Percentiles rank a stretch among this genome's conserved stretches.
phyloP scores from a whole-genome alignment of 30 jellyfish, hydroid and myxozoan genomes.

The Haliclystus octoradiatus region DNA sequence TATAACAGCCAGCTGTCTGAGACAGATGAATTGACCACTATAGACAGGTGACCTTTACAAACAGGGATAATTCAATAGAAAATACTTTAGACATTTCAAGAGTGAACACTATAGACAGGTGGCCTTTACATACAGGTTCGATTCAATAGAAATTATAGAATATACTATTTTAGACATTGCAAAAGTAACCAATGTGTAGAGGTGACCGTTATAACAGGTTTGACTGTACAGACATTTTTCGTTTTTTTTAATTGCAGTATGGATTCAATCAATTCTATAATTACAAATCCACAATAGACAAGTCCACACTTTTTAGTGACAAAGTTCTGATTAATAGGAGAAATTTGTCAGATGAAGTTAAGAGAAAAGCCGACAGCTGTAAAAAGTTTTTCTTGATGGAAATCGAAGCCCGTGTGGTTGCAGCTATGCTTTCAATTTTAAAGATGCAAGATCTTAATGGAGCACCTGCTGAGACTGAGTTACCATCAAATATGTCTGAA shows the following conservation, averaged over 20 bases:
- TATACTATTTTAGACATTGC: not conserved
- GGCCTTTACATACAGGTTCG: not conserved
- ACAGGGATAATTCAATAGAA: too few species aligned
- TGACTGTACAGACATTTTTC: not conserved
- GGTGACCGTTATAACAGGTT: not conserved
- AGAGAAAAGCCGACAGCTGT: slow-evolving; percentile 9
- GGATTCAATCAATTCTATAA: slow-evolving; percentile 20
- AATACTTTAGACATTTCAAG: too few species aligned
- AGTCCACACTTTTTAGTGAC: slow-evolving; percentile 13
- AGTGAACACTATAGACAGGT: not conserved
- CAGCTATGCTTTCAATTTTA: slow-evolving; percentile 2
- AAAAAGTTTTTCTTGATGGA: slow-evolving; percentile 15
- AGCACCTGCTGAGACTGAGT: not conserved
- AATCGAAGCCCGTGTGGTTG: slow-evolving; percentile 13
- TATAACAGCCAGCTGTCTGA: too few species aligned
- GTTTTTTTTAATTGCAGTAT: not conserved
- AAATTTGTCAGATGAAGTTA: slow-evolving; percentile 12
- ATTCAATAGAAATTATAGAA: not conserved
- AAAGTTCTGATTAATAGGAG: slow-evolving; percentile 13
- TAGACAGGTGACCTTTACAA: too few species aligned
- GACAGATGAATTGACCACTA: too few species aligned
- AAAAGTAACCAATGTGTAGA: too few species aligned
- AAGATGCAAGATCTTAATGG: not conserved
- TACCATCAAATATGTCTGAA: not conserved
- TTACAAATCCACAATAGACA: not conserved